phyloP scores from a whole-genome alignment of 2,113 vertebrate species.

The Tapirus terrestris region DNA sequence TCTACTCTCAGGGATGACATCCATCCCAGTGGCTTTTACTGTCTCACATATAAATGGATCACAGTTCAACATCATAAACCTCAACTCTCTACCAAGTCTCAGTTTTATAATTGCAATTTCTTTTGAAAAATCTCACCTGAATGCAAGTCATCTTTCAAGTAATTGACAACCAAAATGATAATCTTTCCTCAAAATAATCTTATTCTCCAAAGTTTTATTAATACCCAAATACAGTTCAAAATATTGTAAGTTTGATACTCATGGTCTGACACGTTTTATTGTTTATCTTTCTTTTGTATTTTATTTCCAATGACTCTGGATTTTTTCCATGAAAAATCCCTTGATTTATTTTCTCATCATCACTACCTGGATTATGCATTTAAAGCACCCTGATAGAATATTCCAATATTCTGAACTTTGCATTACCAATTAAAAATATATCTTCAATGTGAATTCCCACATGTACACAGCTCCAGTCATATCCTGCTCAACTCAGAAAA shows the following conservation, averaged over 20 bases:
- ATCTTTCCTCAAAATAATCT: not conserved
- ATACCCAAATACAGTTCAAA: not conserved
- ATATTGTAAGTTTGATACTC: not conserved
- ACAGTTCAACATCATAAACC: not conserved
- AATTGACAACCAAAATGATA: not conserved
- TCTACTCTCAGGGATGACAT: not conserved
- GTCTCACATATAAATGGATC: not conserved
- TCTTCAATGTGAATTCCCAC: not conserved
- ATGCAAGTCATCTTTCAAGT: not conserved
- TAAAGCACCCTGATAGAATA: not conserved
- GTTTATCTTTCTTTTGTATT: not conserved
- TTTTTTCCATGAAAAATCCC: not conserved
- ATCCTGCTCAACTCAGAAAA: not conserved
- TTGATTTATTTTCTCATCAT: not conserved
- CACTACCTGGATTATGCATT: not conserved
- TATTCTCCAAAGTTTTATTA: not conserved
- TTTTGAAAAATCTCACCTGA: not conserved
- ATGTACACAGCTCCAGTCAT: not conserved
- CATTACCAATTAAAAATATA: not conserved
- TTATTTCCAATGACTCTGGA: not conserved
- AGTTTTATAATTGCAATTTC: not conserved
- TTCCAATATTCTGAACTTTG: not conserved
- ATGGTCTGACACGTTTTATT: not conserved
- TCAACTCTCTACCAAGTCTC: not conserved
- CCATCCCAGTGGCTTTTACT: not conserved